Base-by-base conservation (phyloP, 2,888 invertebrate genomes). In the Dicranocentrus wangi region DNA sequence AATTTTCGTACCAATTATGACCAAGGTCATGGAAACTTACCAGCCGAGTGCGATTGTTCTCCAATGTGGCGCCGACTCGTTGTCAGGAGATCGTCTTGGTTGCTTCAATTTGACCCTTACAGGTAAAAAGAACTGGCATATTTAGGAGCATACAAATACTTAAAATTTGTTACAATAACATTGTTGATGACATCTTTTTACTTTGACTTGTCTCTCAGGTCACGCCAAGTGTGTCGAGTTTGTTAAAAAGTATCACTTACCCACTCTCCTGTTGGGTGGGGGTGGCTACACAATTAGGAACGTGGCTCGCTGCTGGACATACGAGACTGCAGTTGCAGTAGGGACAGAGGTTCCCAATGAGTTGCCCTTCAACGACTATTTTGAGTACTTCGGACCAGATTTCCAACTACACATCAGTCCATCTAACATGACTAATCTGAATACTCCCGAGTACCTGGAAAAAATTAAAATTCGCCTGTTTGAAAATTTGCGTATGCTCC, bases 341-440 rank as follows among this genome's bases (percentile, higher is more conserved):
- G 96, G 96, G 60, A 94, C 94, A 15, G 98, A 99, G 89, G 97
- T 99, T 81, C 96, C 98, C 5, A 99, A 99, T 89, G 98, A 99
- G 89, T 91, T 99, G 84, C 99, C 99, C 0, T 99, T 99, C 90
- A 99, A 99, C 89, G 99, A 99, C 91, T 81, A 81, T 51, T 81
- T 99, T 89, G 99, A 99, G 89, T 99, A 99, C 89, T 99, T 99
- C 88, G 99, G 98, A 0, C 99, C 99, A 0, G 99, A 99, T 89
- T 99, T 99, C 89, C 98, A 99, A 89, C 91, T 99, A 63, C 98
- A 99, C 25, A 25, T 58, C 25, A 58, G 25, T 2, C 58, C 58
- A 2, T 58, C 58, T 1, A 25, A 58, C 2, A 99, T 99, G 98
- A 94, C 96, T 7, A 99, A 99, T 90, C 98, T 98, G 89, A 99